phyloP scores from a whole-genome alignment of 2,113 vertebrate genomes.

The Oncorhynchus tshawytscha region DNA sequence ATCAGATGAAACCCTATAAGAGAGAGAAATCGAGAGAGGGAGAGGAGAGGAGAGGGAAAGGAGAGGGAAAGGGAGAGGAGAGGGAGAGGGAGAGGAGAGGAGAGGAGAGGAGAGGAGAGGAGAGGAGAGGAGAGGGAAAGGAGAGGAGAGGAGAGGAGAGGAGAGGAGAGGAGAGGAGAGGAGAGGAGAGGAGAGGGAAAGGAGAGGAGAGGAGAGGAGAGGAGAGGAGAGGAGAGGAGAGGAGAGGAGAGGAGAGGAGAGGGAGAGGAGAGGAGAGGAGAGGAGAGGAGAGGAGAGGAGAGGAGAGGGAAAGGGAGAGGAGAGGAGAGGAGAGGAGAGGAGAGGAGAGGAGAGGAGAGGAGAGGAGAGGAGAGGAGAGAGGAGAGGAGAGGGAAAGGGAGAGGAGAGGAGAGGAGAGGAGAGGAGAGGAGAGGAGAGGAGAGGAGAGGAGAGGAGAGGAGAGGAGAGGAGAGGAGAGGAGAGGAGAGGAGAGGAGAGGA shows the following conservation, averaged over 20 bases:
- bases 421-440: too few species aligned
- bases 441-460: background rate
- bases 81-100: background rate
- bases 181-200: background rate
- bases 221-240: too few species aligned
- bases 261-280: too few species aligned
- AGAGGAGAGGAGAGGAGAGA: too few species aligned
- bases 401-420: too few species aligned
- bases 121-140: accelerated
- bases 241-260: too few species aligned
- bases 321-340: slow-evolving; percentile 8
- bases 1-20: slow-evolving; percentile 52
- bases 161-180: too few species aligned
- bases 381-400: accelerated
- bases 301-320: background rate
- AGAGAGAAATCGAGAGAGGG: slow-evolving; percentile 2
- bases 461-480: background rate
- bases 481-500: too few species aligned
- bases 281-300: background rate
- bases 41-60: background rate
- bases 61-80: too few species aligned
- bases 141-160: too few species aligned
- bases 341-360: background rate
- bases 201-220: background rate
- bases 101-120: too few species aligned